phyloP scores from a whole-genome alignment of 2,888 invertebrate genomes.

The Apamea epomidion region DNA sequence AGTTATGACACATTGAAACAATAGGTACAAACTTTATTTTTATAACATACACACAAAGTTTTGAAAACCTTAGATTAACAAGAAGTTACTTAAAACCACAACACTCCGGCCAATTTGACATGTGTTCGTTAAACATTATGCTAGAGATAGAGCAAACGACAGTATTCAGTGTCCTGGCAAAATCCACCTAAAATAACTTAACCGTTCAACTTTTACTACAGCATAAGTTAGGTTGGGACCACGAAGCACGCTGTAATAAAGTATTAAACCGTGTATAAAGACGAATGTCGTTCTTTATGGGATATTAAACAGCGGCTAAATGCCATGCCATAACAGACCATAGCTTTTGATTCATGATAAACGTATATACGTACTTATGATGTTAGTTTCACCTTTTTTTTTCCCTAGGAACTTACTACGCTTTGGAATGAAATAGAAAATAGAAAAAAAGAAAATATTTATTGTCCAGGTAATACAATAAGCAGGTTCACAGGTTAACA shows the following conservation, averaged over 20 bases:
- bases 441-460: too few species aligned
- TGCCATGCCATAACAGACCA: constrained; percentile 36
- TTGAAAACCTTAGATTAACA: not conserved
- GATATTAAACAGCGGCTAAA: constrained; percentile 40
- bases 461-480: too few species aligned
- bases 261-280: constrained; percentile 51
- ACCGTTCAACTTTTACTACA: constrained; percentile 41
- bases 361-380: not conserved
- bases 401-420: not conserved
- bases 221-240: constrained; percentile 31
- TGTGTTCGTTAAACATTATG: constrained; percentile 5
- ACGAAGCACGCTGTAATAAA: constrained; percentile 36
- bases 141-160: not conserved
- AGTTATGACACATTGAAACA: too few species aligned
- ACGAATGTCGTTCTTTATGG: constrained; percentile 43
- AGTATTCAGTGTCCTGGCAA: constrained; percentile 21
- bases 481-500: too few species aligned
- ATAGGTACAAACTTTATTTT: too few species aligned
- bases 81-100: not conserved
- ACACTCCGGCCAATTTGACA: not conserved
- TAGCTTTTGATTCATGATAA: constrained; percentile 43
- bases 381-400: constrained; percentile 1
- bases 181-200: constrained; percentile 32
- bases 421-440: too few species aligned
- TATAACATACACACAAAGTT: too few species aligned